Evolutionary conservation across 2,888 invertebrate genomes (phyloP).

Genomic region (Cantharis rufa): DNA sequence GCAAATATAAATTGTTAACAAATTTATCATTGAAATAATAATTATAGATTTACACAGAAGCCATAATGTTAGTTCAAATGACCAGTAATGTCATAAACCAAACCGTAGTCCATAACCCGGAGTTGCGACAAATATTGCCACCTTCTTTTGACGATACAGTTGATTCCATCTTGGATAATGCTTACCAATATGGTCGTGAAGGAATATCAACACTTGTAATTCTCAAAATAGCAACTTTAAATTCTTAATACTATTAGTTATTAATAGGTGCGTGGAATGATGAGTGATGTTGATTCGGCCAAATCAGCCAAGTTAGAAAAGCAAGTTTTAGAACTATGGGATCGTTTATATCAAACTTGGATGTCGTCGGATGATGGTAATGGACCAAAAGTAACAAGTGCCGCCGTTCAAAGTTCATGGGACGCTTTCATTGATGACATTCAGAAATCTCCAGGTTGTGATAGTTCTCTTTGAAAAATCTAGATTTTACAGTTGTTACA

Average conservation of each 20-base stretch:
- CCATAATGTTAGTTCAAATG: slow-evolving; percentile 87
- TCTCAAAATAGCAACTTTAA: not conserved
- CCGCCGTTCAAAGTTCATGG: slow-evolving; percentile 75
- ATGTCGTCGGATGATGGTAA: slow-evolving; percentile 68
- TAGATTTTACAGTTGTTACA: not conserved
- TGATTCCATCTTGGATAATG: slow-evolving; percentile 89
- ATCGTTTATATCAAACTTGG: slow-evolving; percentile 91
- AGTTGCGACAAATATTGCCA: slow-evolving; percentile 81
- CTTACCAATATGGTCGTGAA: slow-evolving; percentile 89
- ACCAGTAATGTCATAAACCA: slow-evolving; percentile 87
- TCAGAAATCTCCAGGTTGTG: slow-evolving; percentile 75
- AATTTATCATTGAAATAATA: not conserved
- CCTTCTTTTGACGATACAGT: slow-evolving; percentile 83
- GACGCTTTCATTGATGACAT: slow-evolving; percentile 72
- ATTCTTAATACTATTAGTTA: not conserved
- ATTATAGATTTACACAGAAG: slow-evolving; percentile 87
- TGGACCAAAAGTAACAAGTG: slow-evolving; percentile 76
- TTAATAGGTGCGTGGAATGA: slow-evolving; percentile 72
- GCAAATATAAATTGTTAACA: not conserved
- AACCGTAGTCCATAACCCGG: slow-evolving; percentile 87
- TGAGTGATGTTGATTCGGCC: slow-evolving; percentile 78
- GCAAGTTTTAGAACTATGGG: slow-evolving; percentile 91
- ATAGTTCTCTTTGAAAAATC: not conserved
- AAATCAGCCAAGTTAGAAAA: slow-evolving; percentile 83
- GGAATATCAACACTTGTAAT: slow-evolving; percentile 83